These are phyloP conservation scores for Pachydiplax longipennis DNA, from an alignment of 2,888 invertebrate genomes.

Conservation along the genomic window DNA sequence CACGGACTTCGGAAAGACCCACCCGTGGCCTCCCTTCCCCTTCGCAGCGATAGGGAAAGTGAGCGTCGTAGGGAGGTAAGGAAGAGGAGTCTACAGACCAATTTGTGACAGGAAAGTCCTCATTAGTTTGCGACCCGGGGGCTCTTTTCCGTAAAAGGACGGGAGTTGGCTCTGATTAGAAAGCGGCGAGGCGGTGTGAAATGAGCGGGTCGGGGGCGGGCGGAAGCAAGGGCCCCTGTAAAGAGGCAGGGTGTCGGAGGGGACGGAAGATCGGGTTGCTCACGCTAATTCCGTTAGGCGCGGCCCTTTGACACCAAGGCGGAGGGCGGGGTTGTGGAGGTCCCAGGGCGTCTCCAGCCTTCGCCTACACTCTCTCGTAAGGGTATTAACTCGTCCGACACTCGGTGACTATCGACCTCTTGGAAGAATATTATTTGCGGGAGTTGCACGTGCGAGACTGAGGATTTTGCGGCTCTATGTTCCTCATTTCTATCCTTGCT, in stretches of 20 bases:
- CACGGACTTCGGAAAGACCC: conserved; percentile 15
- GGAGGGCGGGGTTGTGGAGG: conserved; percentile 4
- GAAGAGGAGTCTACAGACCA: conserved; percentile 32
- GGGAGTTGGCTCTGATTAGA: conserved; percentile 27
- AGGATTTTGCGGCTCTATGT: not conserved
- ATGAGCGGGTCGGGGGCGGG: not conserved
- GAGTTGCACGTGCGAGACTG: not conserved
- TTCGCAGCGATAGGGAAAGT: not conserved
- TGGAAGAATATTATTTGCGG: conserved; percentile 21
- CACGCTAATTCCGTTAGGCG: conserved; percentile 49
- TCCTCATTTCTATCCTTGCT: not conserved
- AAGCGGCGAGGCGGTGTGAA: conserved; percentile 11
- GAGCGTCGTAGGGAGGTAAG: not conserved
- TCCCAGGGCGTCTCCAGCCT: conserved; percentile 10
- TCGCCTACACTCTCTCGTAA: conserved; percentile 47
- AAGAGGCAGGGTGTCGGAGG: conserved; percentile 10
- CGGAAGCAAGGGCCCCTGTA: not conserved
- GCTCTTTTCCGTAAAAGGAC: not conserved
- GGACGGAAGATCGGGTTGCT: conserved; percentile 48
- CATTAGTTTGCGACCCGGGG: conserved; percentile 46
- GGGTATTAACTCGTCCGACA: conserved; percentile 26
- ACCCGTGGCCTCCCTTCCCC: conserved; percentile 45
- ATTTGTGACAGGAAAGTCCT: conserved; percentile 46
- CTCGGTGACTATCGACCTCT: conserved; percentile 34
- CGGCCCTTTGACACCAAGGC: conserved; percentile 47